Conservation (phyloP, 2,888 invertebrate genomes). For the Metallyticus violacea region DNA sequence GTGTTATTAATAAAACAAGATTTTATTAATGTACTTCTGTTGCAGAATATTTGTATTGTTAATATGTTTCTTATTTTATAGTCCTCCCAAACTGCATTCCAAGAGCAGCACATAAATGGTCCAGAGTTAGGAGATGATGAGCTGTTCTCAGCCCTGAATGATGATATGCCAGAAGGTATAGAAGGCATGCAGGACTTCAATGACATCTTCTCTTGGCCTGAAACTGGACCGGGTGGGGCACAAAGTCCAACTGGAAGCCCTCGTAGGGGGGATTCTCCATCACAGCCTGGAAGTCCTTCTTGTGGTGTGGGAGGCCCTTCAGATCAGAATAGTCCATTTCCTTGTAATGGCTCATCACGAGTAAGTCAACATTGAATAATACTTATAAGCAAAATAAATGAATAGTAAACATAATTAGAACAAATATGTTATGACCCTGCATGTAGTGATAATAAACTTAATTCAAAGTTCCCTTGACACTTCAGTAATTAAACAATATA, state of each 20-base stretch:
- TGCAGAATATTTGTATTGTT: neutral
- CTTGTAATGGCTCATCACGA: constrained; percentile 52
- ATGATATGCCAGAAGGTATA: constrained; percentile 63
- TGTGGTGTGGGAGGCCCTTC: constrained; percentile 46
- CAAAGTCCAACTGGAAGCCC: constrained; percentile 62
- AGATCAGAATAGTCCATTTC: constrained; percentile 53
- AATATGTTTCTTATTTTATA: constrained; percentile 40
- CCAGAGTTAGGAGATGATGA: constrained; percentile 66
- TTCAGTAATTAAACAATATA: no score
- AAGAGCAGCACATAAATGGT: constrained; percentile 64
- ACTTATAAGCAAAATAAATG: no score
- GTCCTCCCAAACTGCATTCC: constrained; percentile 71
- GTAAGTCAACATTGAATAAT: constrained; percentile 44
- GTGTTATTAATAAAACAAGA: no score
- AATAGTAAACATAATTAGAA: no score
- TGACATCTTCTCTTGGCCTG: constrained; percentile 76
- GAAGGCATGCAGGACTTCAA: constrained; percentile 71
- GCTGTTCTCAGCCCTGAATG: constrained; percentile 60
- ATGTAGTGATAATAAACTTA: no score
- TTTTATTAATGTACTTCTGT: neutral
- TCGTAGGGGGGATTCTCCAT: constrained; percentile 37
- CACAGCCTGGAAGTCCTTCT: constrained; percentile 56
- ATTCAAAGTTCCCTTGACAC: no score
- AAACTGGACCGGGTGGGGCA: constrained; percentile 53
- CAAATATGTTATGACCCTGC: no score